phyloP scores from a whole-genome alignment of 2,888 invertebrate genomes.

The Coleophora flavipennella region DNA sequence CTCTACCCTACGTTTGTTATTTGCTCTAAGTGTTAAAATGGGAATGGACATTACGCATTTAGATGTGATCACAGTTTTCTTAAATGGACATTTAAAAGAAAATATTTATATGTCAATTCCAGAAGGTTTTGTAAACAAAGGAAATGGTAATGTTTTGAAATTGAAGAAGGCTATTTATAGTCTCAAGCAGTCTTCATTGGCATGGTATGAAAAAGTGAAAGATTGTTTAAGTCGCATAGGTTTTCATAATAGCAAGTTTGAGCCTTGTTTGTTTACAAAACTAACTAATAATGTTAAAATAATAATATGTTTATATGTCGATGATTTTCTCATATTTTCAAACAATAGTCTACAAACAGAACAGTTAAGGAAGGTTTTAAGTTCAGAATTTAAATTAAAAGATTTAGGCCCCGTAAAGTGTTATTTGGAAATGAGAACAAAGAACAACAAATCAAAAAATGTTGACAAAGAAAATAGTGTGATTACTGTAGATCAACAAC shows the following conservation, averaged over 20 bases:
- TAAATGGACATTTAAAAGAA: no score
- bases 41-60: slow-evolving; percentile 10
- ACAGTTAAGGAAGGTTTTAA: no score
- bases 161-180: slow-evolving; percentile 21
- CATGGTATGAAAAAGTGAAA: slow-evolving; percentile 19
- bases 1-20: slow-evolving; percentile 9
- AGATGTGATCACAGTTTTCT: slow-evolving; percentile 11
- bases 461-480: no score
- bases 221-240: slow-evolving; percentile 8
- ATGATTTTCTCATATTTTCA: slow-evolving; percentile 17
- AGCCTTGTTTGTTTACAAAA: slow-evolving; percentile 22
- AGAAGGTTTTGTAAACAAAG: neutral
- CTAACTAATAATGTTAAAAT: slow-evolving; percentile 8
- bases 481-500: slow-evolving; percentile 8
- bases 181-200: slow-evolving; percentile 18
- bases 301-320: slow-evolving; percentile 17
- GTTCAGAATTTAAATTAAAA: no score
- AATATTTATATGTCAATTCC: slow-evolving; percentile 14
- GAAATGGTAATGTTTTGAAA: slow-evolving; percentile 15
- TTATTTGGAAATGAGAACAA: no score
- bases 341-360: slow-evolving; percentile 3
- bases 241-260: slow-evolving; percentile 15
- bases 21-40: slow-evolving; percentile 8
- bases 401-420: no score
- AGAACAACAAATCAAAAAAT: no score